Base-by-base conservation (phyloP, 2,888 invertebrate genomes). In the Thera obeliscata region DNA sequence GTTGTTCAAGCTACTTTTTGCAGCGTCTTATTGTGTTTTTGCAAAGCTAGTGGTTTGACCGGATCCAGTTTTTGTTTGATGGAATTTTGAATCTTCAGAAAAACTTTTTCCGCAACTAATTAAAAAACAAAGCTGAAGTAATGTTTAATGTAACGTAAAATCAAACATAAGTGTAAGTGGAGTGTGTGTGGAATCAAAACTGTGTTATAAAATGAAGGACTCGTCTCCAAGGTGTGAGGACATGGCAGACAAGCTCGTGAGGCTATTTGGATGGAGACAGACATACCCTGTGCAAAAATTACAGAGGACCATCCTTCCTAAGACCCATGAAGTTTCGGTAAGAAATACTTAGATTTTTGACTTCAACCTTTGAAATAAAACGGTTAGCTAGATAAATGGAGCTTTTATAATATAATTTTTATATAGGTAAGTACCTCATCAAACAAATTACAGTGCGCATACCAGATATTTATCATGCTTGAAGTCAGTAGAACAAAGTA, bases 281-380 rank as follows among this genome's bases (percentile, higher is more conserved):
- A 97, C 96, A 7, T 97, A 97, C 82, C 96, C 96, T 71, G 96
- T 97, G 73, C 96, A 96, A 82, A 96, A 96, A 84, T 91, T 96
- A 75, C 97, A 97, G 81, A 94, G 96, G 89, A 87, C 92, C 87
- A 79, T 95, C 83, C 69, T 94, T 83, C 82, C 94, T 72, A 88
- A 94, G 86, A 80, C 90, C 80, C 75, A 87, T 86, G 82, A 94
- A 85, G 73, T 66, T 68, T 62, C 84, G 94, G 86, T 87, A 82
- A 87, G 82, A 61, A 55, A 59, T 49, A 38, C 8, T 50, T 57
- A 33, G 7, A 4, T 41, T 3, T 4, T 41, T 41, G 41, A 41
- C 41, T 38, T 38, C 38, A 5, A 5, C 38, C 38, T 3, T 38
- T 38, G 1, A 38, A 6, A 38, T 5, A 1, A 38, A 38, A 38